Evolutionary conservation across 2,797 vertebrate genomes (phyloP).

Genomic region (Semaprochilodus insignis): DNA sequence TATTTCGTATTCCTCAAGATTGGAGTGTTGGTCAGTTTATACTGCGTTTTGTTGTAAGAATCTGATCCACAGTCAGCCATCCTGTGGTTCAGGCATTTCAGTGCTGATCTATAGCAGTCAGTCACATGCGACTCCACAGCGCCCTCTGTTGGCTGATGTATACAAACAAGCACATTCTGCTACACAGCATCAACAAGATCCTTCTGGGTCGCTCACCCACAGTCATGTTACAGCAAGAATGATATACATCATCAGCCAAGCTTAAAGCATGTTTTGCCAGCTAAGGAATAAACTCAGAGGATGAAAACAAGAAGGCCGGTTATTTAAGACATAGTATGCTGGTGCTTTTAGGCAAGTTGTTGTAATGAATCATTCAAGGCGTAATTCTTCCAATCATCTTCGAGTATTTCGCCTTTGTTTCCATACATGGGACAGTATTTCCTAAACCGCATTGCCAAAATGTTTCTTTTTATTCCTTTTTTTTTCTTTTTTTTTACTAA

Average conservation of each 20-base stretch:
- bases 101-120: background rate
- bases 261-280: background rate
- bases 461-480: constrained; percentile 3
- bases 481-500: constrained; percentile 29
- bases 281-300: constrained; percentile 21
- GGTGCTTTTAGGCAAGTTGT: constrained; percentile 22
- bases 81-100: background rate
- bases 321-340: constrained; percentile 1
- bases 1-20: background rate
- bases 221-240: background rate
- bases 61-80: background rate
- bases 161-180: background rate
- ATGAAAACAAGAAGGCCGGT: constrained; percentile 11
- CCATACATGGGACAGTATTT: constrained; percentile 1
- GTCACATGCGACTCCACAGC: constrained; percentile 50
- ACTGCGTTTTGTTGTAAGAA: background rate
- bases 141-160: constrained; percentile 62
- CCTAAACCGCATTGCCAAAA: constrained; percentile 30
- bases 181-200: background rate
- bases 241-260: background rate
- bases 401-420: background rate
- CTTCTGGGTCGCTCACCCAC: background rate
- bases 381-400: background rate
- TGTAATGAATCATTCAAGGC: background rate
- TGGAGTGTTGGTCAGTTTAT: background rate